phyloP scores from a whole-genome alignment of 2,113 vertebrate species.

The Leptocoma aspasia region DNA sequence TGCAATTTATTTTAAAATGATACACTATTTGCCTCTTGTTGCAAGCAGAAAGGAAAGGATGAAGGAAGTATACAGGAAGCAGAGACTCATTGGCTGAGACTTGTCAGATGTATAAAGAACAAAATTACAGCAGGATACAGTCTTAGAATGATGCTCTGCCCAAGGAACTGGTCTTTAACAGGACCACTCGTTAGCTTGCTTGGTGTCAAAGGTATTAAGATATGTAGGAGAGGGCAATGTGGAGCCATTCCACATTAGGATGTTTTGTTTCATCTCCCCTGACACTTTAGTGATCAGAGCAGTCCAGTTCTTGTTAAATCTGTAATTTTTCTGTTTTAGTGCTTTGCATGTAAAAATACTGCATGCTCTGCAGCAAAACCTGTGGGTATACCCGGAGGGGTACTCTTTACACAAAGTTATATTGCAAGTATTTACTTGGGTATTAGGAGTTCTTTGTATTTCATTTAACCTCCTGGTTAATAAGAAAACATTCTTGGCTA shows the following conservation, averaged over 20 bases:
- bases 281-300: not conserved
- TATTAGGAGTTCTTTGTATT: not conserved
- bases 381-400: not conserved
- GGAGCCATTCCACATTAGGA: rapidly evolving
- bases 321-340: not conserved
- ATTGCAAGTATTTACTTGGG: not conserved
- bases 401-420: not conserved
- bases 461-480: not conserved
- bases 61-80: not conserved
- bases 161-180: not conserved
- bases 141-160: not conserved
- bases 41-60: not conserved
- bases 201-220: not conserved
- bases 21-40: not conserved
- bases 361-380: not conserved
- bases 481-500: not conserved
- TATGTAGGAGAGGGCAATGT: rapidly evolving
- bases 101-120: not conserved
- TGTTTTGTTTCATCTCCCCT: not conserved
- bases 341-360: not conserved
- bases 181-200: not conserved
- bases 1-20: not conserved
- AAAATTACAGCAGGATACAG: not conserved
- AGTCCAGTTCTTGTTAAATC: not conserved
- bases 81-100: not conserved